A percentile compares a stretch with the other conserved stretches of the same genome.
These are phyloP conservation scores for Pseudotriccus pelzelni DNA, from an alignment of 2,797 vertebrate genomes.

Conservation along the genomic window DNA sequence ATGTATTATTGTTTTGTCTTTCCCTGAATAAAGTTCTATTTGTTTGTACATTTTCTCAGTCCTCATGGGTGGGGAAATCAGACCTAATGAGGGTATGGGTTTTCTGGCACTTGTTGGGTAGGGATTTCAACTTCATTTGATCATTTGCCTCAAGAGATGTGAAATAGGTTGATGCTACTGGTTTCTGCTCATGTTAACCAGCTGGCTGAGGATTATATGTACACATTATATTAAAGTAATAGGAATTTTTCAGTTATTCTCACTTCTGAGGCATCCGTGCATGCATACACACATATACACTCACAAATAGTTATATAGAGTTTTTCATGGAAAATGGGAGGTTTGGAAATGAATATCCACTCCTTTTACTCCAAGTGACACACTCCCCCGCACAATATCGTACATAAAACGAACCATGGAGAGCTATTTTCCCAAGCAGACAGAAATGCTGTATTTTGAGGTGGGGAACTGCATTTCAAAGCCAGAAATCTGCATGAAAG, in stretches of 20 bases:
- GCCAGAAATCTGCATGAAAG: constrained; percentile 43
- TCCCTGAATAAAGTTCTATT: not conserved
- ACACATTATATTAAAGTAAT: not conserved
- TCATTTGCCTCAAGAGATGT: not conserved
- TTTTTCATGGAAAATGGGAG: not conserved
- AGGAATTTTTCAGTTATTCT: not conserved
- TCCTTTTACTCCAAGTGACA: constrained; percentile 8
- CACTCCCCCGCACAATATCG: not conserved
- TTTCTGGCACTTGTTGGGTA: not conserved
- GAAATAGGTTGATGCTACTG: not conserved
- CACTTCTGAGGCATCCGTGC: not conserved
- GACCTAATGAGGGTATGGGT: not conserved
- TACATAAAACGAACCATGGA: not conserved
- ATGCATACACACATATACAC: not conserved
- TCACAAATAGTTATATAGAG: not conserved
- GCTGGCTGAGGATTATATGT: not conserved
- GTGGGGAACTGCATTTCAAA: constrained; percentile 40
- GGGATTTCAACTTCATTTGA: not conserved
- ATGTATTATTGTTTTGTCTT: not conserved
- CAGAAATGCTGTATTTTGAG: constrained; percentile 26
- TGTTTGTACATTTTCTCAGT: not conserved
- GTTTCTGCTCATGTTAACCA: not conserved
- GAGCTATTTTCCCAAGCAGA: constrained; percentile 19
- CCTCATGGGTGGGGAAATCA: not conserved
- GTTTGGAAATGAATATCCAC: not conserved